Conservation (phyloP, 2,888 invertebrate genomes). For the Taphrorychus bicolor region DNA sequence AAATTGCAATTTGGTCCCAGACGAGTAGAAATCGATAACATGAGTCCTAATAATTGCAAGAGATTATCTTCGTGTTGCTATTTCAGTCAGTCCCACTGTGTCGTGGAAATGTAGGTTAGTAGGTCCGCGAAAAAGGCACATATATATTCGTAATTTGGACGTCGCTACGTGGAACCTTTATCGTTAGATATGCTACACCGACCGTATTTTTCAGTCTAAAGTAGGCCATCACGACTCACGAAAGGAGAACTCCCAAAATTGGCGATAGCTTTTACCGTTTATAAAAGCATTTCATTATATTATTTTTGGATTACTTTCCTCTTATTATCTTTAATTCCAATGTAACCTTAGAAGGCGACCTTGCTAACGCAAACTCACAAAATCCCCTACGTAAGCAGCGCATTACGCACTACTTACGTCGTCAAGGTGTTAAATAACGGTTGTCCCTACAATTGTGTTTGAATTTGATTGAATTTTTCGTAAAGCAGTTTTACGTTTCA, state of each 20-base stretch:
- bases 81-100: conserved; percentile 17
- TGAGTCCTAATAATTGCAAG: conserved; percentile 12
- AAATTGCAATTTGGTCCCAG: background rate
- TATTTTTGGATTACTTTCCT: background rate
- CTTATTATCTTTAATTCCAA: background rate
- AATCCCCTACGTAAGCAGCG: background rate
- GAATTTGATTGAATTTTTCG: too few species aligned
- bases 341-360: background rate
- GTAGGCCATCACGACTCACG: conserved; percentile 15
- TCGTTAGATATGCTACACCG: conserved; percentile 4
- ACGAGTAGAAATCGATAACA: background rate
- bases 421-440: background rate
- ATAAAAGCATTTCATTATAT: background rate
- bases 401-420: background rate
- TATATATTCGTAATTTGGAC: background rate
- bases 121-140: conserved; percentile 5
- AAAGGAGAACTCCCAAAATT: conserved; percentile 15
- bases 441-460: background rate
- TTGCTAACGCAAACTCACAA: background rate
- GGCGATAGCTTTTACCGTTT: background rate
- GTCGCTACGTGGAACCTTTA: conserved; percentile 1
- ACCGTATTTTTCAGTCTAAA: conserved; percentile 7
- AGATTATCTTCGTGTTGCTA: conserved; percentile 1
- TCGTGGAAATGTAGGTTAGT: conserved; percentile 16
- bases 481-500: too few species aligned